Conservation (phyloP, 1,140 invertebrate genomes). For the Neotoxoptera formosana region DNA sequence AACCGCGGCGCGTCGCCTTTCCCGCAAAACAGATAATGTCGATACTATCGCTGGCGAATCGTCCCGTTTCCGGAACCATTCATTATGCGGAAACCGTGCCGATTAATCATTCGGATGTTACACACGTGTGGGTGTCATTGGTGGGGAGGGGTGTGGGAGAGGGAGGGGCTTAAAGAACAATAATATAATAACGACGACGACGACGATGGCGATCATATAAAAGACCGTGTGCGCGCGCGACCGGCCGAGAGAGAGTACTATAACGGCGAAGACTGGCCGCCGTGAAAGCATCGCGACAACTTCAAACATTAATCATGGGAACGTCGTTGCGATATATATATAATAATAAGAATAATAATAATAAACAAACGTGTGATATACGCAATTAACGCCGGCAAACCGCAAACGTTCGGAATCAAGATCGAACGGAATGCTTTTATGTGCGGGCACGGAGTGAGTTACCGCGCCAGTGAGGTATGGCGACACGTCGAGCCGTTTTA, state of each 20-base stretch:
- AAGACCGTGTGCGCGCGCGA: neutral
- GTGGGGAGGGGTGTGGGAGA: too few relatives aligned
- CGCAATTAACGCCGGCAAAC: neutral
- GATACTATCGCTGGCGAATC: neutral
- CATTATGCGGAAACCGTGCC: neutral
- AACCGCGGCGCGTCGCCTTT: neutral
- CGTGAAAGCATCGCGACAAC: neutral
- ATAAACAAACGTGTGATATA: neutral
- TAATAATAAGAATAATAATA: too few relatives aligned
- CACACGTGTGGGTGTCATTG: neutral
- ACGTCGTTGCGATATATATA: neutral
- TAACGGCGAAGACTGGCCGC: neutral
- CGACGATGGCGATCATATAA: neutral
- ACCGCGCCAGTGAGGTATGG: neutral
- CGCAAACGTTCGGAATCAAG: neutral
- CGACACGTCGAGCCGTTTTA: neutral
- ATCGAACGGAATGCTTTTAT: neutral
- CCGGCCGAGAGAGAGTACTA: neutral
- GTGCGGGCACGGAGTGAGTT: neutral
- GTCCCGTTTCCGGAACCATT: conserved; percentile 24
- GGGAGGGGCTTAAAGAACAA: neutral
- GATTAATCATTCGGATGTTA: conserved; percentile 17
- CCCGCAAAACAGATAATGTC: neutral
- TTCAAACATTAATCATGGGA: conserved; percentile 6
- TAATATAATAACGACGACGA: conserved; percentile 22